These are phyloP conservation scores for Micrasema longulum DNA, from an alignment of 1,140 invertebrate species.

Conservation along the genomic window DNA sequence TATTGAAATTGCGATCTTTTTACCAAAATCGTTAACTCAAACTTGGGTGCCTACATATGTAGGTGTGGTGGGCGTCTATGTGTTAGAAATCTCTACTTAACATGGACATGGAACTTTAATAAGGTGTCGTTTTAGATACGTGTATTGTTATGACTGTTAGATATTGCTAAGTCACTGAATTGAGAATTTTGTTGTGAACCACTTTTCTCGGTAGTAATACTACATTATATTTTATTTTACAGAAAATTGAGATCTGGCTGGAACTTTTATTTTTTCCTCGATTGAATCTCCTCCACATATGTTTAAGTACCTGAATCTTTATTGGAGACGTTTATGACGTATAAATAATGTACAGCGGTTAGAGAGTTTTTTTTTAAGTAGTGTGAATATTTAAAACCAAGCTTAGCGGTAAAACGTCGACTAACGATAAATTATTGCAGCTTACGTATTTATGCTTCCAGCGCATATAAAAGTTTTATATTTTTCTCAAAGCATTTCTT, in stretches of 20 bases:
- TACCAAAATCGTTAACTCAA: not conserved
- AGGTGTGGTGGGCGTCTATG: not conserved
- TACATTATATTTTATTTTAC: conserved; percentile 16
- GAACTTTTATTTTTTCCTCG: conserved; percentile 24
- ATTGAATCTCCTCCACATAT: not conserved
- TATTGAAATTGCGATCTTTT: conserved; percentile 29
- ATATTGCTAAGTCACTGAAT: conserved; percentile 6
- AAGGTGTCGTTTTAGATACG: conserved; percentile 15
- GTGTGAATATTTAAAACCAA: conserved; percentile 5
- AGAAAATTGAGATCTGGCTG: conserved; percentile 8
- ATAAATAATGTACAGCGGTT: conserved; percentile 10
- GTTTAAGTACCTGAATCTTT: conserved; percentile 2
- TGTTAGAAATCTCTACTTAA: conserved; percentile 6
- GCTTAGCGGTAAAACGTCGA: no score
- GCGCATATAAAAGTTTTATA: no score
- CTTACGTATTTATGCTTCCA: conserved; percentile 5
- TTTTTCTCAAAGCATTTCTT: no score
- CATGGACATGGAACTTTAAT: conserved; percentile 29
- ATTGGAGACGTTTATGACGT: conserved; percentile 19
- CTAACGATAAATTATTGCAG: conserved; percentile 5
- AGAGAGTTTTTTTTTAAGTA: not conserved
- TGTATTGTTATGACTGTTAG: conserved; percentile 14
- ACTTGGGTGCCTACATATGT: not conserved
- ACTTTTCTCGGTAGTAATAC: conserved; percentile 27
- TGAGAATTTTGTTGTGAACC: conserved; percentile 19